Conservation (phyloP, 1,140 invertebrate genomes). For the Trinorchestia longiramus region DNA sequence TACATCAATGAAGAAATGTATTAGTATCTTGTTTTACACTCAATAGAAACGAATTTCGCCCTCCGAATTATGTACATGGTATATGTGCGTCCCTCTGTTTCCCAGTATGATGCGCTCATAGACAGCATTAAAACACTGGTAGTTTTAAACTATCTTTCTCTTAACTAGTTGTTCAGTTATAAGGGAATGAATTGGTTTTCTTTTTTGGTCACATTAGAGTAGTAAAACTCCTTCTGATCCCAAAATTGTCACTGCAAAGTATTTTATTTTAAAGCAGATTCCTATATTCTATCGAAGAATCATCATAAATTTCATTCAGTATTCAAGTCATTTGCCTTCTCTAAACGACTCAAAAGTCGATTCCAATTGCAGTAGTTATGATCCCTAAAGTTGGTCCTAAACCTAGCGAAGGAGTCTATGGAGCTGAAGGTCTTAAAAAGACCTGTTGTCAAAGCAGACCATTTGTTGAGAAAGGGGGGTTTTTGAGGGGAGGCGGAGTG, state of each 20-base stretch:
- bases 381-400: constrained; percentile 22
- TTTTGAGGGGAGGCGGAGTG: not conserved
- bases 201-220: not conserved
- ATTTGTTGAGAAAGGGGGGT: constrained; percentile 7
- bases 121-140: too few species aligned
- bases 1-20: too few species aligned
- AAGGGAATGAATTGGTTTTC: too few species aligned
- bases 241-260: not conserved
- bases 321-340: constrained; percentile 8
- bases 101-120: too few species aligned
- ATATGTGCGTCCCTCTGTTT: too few species aligned
- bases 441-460: constrained; percentile 45
- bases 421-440: constrained; percentile 13
- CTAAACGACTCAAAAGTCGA: constrained; percentile 16
- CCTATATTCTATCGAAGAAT: not conserved
- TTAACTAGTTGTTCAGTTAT: too few species aligned
- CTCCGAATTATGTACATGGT: too few species aligned
- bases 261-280: not conserved
- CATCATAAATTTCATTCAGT: not conserved
- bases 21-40: too few species aligned
- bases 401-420: constrained; percentile 19
- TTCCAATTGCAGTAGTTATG: constrained; percentile 27
- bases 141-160: too few species aligned
- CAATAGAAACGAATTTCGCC: too few species aligned
- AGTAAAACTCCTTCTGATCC: not conserved